Evolutionary conservation across 2,888 invertebrate species (phyloP), one percentile per base, ranked within the genome.

Genomic region (Eulithis testata): DNA sequence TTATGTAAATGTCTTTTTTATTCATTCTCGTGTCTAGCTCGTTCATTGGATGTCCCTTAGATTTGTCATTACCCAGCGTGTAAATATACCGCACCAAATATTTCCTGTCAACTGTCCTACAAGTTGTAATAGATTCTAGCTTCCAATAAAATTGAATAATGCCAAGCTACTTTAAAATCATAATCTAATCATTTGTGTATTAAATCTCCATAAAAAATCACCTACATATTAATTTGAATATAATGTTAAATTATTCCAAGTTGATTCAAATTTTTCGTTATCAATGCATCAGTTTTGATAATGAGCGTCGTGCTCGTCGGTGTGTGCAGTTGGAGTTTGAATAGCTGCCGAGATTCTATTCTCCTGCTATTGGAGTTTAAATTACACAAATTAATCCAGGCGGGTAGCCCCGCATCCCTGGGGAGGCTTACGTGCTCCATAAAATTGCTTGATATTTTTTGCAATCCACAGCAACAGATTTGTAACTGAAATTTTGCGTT

Each of bases 301-400:
- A 59, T 59, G 43, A 51, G 59, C 45, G 44, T 12, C 40, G 43
- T 31, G 51, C 44, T 14, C 51, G 43, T 31, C 31, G 8, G 44
- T 55, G 44, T 55, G 27, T 59, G 51, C 51, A 31, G 51, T 27
- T 31, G 11, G 27, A 59, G 53, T 71, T 54, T 80, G 81, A 83
- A 85, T 83, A 86, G 80, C 81, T 84, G 73, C 82, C 83, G 80
- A 76, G 80, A 79, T 83, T 81, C 76, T 88, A 83, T 84, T 86
- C 86, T 87, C 89, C 84, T 86, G 84, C 88, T 89, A 89, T 84
- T 80, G 82, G 81, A 84, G 86, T 87, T 87, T 86, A 86, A 88
- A 89, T 90, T 88, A 88, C 88, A 85, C 82, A 85, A 90, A 89
- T 88, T 88, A 88, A 88, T 88, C 85, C 87, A 77, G 78, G 76